These are phyloP conservation scores for Thripadectes ignobilis DNA, from an alignment of 2,797 vertebrate species.

Conservation along the genomic window DNA sequence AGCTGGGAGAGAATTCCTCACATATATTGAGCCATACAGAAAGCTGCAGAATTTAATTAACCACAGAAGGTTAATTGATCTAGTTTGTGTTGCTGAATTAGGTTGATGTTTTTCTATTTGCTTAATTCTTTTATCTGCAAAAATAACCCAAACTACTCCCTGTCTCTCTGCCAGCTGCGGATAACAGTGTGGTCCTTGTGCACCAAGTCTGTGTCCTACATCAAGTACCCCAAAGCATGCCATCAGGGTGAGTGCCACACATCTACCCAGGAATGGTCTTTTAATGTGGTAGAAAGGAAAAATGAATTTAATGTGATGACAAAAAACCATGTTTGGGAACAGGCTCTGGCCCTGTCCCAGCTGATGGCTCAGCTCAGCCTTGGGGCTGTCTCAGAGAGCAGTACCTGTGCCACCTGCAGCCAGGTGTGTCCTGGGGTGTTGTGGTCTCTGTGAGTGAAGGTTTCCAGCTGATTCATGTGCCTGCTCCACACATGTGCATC, in stretches of 20 bases:
- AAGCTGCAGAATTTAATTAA: not conserved
- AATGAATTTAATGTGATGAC: fast-evolving
- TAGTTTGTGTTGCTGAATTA: not conserved
- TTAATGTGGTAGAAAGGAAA: not conserved
- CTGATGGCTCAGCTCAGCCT: not conserved
- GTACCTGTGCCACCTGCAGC: not conserved
- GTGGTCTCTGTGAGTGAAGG: not conserved
- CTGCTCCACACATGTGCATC: not conserved
- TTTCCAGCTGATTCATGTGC: not conserved
- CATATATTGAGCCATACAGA: not conserved
- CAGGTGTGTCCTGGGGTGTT: not conserved
- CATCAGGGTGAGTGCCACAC: constrained; percentile 87
- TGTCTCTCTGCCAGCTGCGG: constrained; percentile 83
- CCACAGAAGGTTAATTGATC: not conserved
- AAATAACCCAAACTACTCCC: not conserved
- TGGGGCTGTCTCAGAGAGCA: not conserved
- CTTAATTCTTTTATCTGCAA: not conserved
- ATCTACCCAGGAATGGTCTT: not conserved
- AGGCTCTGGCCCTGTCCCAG: not conserved
- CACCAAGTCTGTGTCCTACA: constrained; percentile 97
- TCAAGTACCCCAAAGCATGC: constrained; percentile 97
- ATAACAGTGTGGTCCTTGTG: constrained; percentile 97
- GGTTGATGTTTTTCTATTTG: not conserved
- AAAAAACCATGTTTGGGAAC: fast-evolving
- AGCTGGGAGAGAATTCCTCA: not conserved